phyloP scores from a whole-genome alignment of 2,113 vertebrate species.

The Platysternon megacephalum region DNA sequence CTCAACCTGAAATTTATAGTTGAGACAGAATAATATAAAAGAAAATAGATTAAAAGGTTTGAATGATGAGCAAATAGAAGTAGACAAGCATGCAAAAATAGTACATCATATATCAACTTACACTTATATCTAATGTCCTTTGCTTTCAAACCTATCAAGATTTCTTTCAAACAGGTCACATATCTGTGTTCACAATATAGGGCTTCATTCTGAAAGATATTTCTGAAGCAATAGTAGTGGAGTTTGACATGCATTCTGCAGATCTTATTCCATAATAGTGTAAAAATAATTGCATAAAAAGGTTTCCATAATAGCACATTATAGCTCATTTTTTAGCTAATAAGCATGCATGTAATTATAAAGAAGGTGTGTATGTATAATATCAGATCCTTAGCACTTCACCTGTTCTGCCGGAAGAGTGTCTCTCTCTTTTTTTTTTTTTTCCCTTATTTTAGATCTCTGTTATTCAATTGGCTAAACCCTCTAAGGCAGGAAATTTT shows the following conservation, averaged over 20 bases:
- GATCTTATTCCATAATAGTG: neutral
- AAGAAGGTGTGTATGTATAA: neutral
- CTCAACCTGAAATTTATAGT: neutral
- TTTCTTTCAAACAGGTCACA: neutral
- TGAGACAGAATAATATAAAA: neutral
- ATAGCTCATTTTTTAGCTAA: neutral
- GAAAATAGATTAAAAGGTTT: neutral
- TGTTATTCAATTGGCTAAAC: neutral
- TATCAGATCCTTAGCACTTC: slow-evolving; percentile 3
- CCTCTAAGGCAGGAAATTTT: neutral
- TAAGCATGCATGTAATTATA: neutral
- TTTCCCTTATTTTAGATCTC: neutral
- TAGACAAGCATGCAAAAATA: neutral
- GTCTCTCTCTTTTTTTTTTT: neutral
- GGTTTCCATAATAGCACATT: neutral
- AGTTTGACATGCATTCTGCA: neutral
- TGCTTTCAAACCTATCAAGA: neutral
- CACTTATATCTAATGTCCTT: neutral
- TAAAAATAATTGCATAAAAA: neutral
- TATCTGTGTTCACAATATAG: neutral
- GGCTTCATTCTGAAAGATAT: neutral
- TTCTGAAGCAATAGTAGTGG: neutral
- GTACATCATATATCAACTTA: neutral
- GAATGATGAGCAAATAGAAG: neutral
- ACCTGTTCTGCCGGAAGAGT: neutral